These are phyloP conservation scores for Mythimna albipuncta DNA, from an alignment of 2,888 invertebrate species.

Conservation along the genomic window DNA sequence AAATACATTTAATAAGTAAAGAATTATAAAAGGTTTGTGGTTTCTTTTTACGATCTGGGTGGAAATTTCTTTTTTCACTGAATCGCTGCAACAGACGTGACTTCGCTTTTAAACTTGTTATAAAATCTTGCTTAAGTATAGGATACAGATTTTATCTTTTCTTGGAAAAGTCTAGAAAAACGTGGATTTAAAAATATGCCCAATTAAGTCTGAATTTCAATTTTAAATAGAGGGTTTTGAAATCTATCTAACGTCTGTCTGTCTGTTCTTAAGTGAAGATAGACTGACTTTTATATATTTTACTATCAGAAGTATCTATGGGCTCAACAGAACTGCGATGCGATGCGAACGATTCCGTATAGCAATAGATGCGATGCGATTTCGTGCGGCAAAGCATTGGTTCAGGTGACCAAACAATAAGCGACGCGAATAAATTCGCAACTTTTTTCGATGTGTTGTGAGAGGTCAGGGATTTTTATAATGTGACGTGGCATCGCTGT, in stretches of 20 bases:
- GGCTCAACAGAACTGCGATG: too few species aligned
- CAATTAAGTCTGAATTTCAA: not conserved
- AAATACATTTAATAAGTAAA: not conserved
- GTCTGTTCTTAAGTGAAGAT: not conserved
- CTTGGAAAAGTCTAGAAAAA: not conserved
- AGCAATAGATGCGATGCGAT: too few species aligned
- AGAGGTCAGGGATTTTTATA: too few species aligned
- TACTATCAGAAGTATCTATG: not conserved
- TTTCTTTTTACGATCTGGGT: slow-evolving; percentile 3
- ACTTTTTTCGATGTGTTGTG: too few species aligned
- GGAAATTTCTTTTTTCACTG: slow-evolving; percentile 13
- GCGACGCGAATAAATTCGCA: too few species aligned
- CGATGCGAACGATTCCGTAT: too few species aligned
- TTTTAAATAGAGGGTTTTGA: not conserved
- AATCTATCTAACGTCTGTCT: not conserved
- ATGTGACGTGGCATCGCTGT: too few species aligned
- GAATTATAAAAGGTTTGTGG: slow-evolving; percentile 20
- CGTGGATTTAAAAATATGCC: not conserved
- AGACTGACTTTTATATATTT: not conserved
- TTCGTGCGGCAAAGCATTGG: too few species aligned
- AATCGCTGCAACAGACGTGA: slow-evolving; percentile 34
- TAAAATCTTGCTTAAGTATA: not conserved
- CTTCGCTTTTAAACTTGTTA: slow-evolving; percentile 7
- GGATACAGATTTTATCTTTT: not conserved
- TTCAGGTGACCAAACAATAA: too few species aligned